These are phyloP conservation scores for Epiperipatus broadwayi DNA, from an alignment of 2,888 invertebrate genomes.

Conservation along the genomic window DNA sequence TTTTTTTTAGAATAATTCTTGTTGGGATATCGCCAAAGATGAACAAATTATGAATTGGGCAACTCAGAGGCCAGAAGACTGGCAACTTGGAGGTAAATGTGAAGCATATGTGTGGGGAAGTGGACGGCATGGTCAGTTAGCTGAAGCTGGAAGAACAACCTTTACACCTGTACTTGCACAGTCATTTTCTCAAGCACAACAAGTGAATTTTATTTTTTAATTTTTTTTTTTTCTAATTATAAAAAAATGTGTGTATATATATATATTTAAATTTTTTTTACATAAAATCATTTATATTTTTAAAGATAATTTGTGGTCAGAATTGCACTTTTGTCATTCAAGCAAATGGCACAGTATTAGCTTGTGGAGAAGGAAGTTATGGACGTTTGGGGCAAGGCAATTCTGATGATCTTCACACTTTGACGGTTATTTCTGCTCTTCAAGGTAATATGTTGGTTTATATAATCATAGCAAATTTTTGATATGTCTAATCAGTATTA, in stretches of 20 bases:
- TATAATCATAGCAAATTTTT: too few relatives aligned
- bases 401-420: slow-evolving; percentile 40
- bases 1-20: slow-evolving; percentile 29
- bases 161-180: slow-evolving; percentile 22
- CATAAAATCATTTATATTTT: slow-evolving; percentile 32
- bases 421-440: slow-evolving; percentile 38
- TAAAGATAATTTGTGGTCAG: slow-evolving; percentile 42
- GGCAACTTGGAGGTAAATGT: slow-evolving; percentile 44
- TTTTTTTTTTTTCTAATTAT: slow-evolving; percentile 4
- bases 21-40: slow-evolving; percentile 40
- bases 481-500: too few relatives aligned
- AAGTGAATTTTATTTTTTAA: slow-evolving; percentile 20
- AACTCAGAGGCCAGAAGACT: slow-evolving; percentile 40
- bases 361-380: slow-evolving; percentile 45
- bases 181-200: slow-evolving; percentile 25
- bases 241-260: slow-evolving; percentile 12
- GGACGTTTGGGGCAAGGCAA: slow-evolving; percentile 43
- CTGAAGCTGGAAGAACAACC: slow-evolving; percentile 33
- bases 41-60: slow-evolving; percentile 42
- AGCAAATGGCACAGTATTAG: slow-evolving; percentile 40
- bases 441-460: slow-evolving; percentile 32
- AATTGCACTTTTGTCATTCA: slow-evolving; percentile 44
- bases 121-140: slow-evolving; percentile 42
- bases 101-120: slow-evolving; percentile 42
- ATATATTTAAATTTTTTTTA: slow-evolving; percentile 29